phyloP scores from a whole-genome alignment of 2,113 vertebrate species.

The Cololabis saira region DNA sequence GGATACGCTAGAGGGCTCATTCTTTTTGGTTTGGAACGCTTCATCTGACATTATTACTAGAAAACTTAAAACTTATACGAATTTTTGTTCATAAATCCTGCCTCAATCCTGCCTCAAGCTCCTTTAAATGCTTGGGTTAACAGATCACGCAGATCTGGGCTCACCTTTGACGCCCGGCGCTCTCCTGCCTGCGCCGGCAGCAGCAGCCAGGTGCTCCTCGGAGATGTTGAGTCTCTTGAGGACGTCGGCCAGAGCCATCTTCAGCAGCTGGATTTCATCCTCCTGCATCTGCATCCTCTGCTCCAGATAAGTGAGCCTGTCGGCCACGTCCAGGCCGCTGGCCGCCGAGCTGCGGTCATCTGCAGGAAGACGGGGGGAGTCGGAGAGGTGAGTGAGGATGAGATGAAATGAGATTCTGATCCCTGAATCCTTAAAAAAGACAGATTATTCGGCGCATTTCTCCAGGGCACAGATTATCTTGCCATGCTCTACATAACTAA shows the following conservation, averaged over 20 bases:
- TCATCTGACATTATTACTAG: too few species aligned
- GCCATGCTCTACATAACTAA: slow-evolving; percentile 10
- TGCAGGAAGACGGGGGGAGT: slow-evolving; percentile 47
- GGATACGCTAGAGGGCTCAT: too few species aligned
- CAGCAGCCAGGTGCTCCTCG: slow-evolving; percentile 90
- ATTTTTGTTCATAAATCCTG: too few species aligned
- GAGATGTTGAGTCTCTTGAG: slow-evolving; percentile 93
- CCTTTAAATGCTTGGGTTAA: rapidly evolving
- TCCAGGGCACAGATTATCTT: not conserved
- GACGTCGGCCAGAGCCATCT: slow-evolving; percentile 93
- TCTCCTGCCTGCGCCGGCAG: slow-evolving; percentile 82
- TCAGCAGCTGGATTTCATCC: slow-evolving; percentile 96
- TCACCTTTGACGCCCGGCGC: slow-evolving; percentile 47
- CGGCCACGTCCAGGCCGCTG: slow-evolving; percentile 91
- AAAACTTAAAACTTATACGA: too few species aligned
- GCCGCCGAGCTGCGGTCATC: slow-evolving; percentile 93
- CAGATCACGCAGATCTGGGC: not conserved
- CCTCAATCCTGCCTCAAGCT: too few species aligned
- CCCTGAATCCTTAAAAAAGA: too few species aligned
- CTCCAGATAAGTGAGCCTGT: slow-evolving; percentile 94
- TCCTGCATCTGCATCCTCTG: slow-evolving; percentile 98
- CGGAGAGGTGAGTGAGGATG: not conserved
- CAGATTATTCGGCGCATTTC: not conserved
- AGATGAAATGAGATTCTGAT: too few species aligned
- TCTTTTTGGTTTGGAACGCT: too few species aligned